Conservation (phyloP, 2,888 invertebrate genomes). For the Scaptomyza tumidula region DNA sequence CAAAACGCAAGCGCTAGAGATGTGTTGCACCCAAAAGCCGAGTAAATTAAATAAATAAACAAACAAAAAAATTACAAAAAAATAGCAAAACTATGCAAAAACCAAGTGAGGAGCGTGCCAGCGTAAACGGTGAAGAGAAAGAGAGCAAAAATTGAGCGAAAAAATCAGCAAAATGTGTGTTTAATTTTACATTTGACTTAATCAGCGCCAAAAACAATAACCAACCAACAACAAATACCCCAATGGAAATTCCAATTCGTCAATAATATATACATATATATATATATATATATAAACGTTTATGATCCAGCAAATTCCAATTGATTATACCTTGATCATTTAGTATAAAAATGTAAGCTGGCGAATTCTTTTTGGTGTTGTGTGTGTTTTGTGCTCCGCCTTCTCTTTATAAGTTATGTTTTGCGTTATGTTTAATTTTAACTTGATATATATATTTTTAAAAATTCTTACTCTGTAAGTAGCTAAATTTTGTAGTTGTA, state of each 20-base stretch:
- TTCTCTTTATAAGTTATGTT: slow-evolving; percentile 20
- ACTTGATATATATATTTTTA: slow-evolving; percentile 13
- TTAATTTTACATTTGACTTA: slow-evolving; percentile 67
- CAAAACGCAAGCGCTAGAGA: slow-evolving; percentile 85
- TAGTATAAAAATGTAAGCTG: slow-evolving; percentile 48
- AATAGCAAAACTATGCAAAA: slow-evolving; percentile 73
- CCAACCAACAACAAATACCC: slow-evolving; percentile 10
- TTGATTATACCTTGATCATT: slow-evolving; percentile 23
- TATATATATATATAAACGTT: not conserved
- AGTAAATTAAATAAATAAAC: slow-evolving; percentile 74
- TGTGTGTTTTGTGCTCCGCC: slow-evolving; percentile 34
- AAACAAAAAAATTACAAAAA: slow-evolving; percentile 64
- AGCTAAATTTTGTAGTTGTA: slow-evolving; percentile 61
- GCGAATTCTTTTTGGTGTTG: not conserved
- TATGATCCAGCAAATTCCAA: slow-evolving; percentile 39
- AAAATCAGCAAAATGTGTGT: slow-evolving; percentile 62
- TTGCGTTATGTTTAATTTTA: slow-evolving; percentile 37
- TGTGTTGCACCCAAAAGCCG: slow-evolving; percentile 83
- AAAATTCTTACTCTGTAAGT: slow-evolving; percentile 54
- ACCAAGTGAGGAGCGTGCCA: slow-evolving; percentile 68
- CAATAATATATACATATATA: slow-evolving; percentile 11
- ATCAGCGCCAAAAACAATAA: slow-evolving; percentile 37
- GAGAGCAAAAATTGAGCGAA: slow-evolving; percentile 13
- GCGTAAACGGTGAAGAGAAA: slow-evolving; percentile 22
- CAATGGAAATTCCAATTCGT: slow-evolving; percentile 19